Evolutionary conservation across 2,888 invertebrate species (phyloP).

Genomic region (Phyllotreta cruciferae): DNA sequence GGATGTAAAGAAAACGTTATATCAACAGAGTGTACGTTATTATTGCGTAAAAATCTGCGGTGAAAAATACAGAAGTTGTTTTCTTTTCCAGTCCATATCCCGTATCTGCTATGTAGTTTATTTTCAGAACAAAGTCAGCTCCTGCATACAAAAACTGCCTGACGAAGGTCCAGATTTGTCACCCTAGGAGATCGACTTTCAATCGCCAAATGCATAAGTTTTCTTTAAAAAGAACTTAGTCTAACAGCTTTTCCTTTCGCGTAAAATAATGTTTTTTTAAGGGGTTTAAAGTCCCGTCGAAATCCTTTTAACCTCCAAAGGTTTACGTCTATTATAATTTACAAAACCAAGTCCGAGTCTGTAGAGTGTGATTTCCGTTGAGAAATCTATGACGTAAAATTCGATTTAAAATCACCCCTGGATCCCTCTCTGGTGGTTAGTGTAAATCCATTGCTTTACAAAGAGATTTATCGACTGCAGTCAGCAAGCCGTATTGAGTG

Average conservation of each 20-base stretch:
- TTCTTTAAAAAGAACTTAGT: constrained; percentile 41
- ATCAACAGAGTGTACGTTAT: constrained; percentile 30
- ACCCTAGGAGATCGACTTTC: constrained; percentile 43
- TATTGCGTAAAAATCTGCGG: constrained; percentile 38
- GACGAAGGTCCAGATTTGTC: constrained; percentile 48
- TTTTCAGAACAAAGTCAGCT: constrained; percentile 44
- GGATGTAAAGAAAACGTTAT: constrained; percentile 14
- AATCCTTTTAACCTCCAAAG: too few species aligned
- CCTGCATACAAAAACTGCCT: constrained; percentile 47
- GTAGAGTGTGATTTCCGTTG: too few species aligned
- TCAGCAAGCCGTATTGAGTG: constrained; percentile 19
- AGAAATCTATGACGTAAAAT: neutral
- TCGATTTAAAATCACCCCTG: constrained; percentile 14
- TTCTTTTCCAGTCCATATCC: constrained; percentile 22
- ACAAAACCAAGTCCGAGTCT: too few species aligned
- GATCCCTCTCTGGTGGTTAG: constrained; percentile 16
- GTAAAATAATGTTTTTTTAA: constrained; percentile 19
- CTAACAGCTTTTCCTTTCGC: constrained; percentile 32
- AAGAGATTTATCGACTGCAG: constrained; percentile 16
- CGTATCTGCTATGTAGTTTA: constrained; percentile 35
- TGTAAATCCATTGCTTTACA: constrained; percentile 19
- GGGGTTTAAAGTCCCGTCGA: neutral
- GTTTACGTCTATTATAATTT: too few species aligned
- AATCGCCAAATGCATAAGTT: constrained; percentile 44
- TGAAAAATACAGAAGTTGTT: constrained; percentile 44